phyloP scores from a whole-genome alignment of 2,797 vertebrate species.

The Hemitrygon akajei region DNA sequence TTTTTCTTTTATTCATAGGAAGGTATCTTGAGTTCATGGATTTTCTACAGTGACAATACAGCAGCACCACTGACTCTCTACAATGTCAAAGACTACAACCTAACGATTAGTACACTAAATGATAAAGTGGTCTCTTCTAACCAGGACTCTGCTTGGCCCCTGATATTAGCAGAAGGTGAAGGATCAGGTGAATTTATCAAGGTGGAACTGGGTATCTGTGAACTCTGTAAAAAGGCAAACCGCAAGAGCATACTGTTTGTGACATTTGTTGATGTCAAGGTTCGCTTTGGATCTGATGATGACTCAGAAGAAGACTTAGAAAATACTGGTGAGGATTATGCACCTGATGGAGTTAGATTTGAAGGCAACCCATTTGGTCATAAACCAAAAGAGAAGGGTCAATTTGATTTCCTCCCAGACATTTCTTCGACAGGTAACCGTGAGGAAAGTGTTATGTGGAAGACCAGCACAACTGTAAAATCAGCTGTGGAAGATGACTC shows the following conservation, averaged over 20 bases:
- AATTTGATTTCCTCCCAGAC: neutral
- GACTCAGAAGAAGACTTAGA: conserved; percentile 70
- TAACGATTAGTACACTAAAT: conserved; percentile 80
- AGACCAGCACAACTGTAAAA: conserved; percentile 12
- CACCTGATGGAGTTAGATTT: conserved; percentile 22
- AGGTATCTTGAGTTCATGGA: conserved; percentile 86
- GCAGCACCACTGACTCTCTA: conserved; percentile 79
- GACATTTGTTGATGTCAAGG: conserved; percentile 68
- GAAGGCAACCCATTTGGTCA: conserved; percentile 4
- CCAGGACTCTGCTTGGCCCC: conserved; percentile 77
- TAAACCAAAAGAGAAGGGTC: conserved; percentile 25
- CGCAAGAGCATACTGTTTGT: conserved; percentile 85
- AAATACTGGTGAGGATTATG: conserved; percentile 28
- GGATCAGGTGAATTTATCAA: conserved; percentile 74
- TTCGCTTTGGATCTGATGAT: conserved; percentile 76
- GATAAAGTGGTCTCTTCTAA: conserved; percentile 75
- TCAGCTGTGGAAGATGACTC: conserved; percentile 58
- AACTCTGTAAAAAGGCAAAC: conserved; percentile 94
- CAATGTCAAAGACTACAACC: conserved; percentile 88
- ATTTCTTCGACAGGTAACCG: conserved; percentile 5
- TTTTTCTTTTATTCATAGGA: conserved; percentile 63
- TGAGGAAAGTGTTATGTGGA: conserved; percentile 1
- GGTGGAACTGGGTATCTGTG: conserved; percentile 82
- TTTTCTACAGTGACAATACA: conserved; percentile 89
- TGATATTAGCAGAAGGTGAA: conserved; percentile 80